phyloP scores from a whole-genome alignment of 2,113 vertebrate genomes.

The Lagopus leucura region DNA sequence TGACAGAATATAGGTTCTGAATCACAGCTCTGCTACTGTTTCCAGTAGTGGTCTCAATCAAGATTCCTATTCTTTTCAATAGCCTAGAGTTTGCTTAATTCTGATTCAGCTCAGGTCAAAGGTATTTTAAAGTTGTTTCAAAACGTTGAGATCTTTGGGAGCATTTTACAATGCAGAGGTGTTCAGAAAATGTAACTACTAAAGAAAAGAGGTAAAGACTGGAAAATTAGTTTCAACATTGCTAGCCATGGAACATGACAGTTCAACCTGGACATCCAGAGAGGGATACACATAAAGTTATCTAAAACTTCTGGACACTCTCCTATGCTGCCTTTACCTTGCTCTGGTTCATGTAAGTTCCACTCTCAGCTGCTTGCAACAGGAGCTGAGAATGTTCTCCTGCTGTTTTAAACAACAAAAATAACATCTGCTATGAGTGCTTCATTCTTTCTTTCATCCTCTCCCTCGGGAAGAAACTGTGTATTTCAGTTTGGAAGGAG shows the following conservation, averaged over 20 bases:
- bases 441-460: conserved; percentile 62
- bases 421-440: conserved; percentile 63
- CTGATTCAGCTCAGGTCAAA: not conserved
- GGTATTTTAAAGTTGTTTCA: not conserved
- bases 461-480: conserved; percentile 46
- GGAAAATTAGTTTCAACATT: not conserved
- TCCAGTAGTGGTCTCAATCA: not conserved
- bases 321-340: not conserved
- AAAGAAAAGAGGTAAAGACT: not conserved
- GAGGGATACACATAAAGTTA: not conserved
- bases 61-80: conserved; percentile 27
- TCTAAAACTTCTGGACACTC: not conserved
- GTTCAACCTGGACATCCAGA: not conserved
- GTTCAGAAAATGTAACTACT: conserved; percentile 8
- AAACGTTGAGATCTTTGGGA: not conserved
- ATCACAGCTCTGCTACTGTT: conserved; percentile 5
- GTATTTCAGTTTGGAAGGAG: conserved; percentile 44
- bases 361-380: not conserved
- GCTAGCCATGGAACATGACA: not conserved
- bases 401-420: conserved; percentile 41
- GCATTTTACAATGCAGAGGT: not conserved
- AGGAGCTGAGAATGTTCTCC: conserved; percentile 26
- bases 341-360: not conserved
- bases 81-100: conserved; percentile 32
- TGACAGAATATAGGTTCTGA: not conserved